These are phyloP conservation scores for Strigops habroptila DNA, from an alignment of 2,113 vertebrate species.

Conservation along the genomic window DNA sequence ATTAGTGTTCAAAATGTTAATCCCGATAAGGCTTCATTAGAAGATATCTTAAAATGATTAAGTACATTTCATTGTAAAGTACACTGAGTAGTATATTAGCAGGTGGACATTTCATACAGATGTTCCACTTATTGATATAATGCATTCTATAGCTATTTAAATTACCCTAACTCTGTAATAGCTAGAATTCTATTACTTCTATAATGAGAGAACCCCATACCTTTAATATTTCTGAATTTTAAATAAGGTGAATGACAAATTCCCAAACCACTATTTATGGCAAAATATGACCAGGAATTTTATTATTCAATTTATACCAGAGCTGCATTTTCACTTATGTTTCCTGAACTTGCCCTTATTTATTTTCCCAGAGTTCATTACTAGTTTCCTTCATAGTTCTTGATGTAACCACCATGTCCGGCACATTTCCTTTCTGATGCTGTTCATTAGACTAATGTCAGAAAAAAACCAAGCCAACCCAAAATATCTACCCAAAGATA, in stretches of 20 bases:
- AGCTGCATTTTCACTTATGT: conserved; percentile 65
- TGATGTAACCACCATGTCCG: conserved; percentile 27
- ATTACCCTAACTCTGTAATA: conserved; percentile 75
- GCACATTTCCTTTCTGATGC: conserved; percentile 65
- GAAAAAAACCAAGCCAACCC: neutral
- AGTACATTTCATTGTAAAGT: conserved; percentile 68
- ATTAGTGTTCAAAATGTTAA: conserved; percentile 80
- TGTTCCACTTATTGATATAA: conserved; percentile 75
- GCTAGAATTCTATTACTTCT: conserved; percentile 79
- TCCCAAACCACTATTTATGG: conserved; percentile 75
- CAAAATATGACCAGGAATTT: conserved; percentile 77
- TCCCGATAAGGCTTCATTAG: conserved; percentile 73
- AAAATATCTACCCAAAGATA: neutral
- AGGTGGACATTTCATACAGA: conserved; percentile 76
- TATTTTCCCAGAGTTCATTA: conserved; percentile 68
- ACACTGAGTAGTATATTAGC: conserved; percentile 61
- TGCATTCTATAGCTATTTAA: conserved; percentile 71
- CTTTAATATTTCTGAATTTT: conserved; percentile 82
- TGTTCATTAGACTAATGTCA: conserved; percentile 61
- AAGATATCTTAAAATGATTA: conserved; percentile 72
- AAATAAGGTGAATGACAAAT: conserved; percentile 78
- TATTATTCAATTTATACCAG: conserved; percentile 76
- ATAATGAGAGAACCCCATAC: conserved; percentile 71
- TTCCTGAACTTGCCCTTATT: conserved; percentile 72
- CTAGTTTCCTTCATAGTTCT: conserved; percentile 43